Evolutionary conservation across 2,113 vertebrate genomes (phyloP).

Genomic region (Pionites leucogaster): DNA sequence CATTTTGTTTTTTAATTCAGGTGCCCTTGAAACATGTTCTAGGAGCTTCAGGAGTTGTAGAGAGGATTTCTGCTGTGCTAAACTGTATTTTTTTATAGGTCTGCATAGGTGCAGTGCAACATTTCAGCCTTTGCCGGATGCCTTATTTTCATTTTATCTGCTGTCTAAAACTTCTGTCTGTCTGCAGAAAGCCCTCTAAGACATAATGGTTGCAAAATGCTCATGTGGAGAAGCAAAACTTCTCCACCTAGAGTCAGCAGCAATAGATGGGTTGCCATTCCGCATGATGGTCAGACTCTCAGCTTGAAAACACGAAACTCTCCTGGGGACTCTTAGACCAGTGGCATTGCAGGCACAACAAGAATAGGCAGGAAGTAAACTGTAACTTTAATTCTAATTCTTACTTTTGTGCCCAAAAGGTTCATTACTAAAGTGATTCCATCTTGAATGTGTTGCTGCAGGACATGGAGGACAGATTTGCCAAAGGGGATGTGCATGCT

Average conservation of each 20-base stretch:
- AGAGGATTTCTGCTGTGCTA: not conserved
- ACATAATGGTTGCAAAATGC: not conserved
- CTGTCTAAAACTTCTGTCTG: not conserved
- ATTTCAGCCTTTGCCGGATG: not conserved
- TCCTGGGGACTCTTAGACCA: not conserved
- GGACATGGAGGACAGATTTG: constrained; percentile 93
- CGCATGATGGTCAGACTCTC: not conserved
- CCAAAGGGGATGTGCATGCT: constrained; percentile 91
- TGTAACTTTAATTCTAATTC: not conserved
- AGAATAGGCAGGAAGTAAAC: not conserved
- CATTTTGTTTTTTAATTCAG: not conserved
- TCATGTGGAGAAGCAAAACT: not conserved
- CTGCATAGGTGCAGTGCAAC: not conserved
- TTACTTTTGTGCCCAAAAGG: not conserved
- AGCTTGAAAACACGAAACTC: not conserved
- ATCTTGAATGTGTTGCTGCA: constrained; percentile 32
- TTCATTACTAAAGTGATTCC: not conserved
- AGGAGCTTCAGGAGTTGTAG: not conserved
- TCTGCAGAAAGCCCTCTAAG: not conserved
- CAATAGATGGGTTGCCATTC: not conserved
- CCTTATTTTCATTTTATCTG: not conserved
- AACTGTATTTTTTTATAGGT: not conserved
- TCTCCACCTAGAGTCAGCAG: not conserved
- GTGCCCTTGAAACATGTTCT: not conserved
- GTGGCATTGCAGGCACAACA: not conserved